phyloP scores from a whole-genome alignment of 2,113 vertebrate species.

The Lamprologus callipterus region DNA sequence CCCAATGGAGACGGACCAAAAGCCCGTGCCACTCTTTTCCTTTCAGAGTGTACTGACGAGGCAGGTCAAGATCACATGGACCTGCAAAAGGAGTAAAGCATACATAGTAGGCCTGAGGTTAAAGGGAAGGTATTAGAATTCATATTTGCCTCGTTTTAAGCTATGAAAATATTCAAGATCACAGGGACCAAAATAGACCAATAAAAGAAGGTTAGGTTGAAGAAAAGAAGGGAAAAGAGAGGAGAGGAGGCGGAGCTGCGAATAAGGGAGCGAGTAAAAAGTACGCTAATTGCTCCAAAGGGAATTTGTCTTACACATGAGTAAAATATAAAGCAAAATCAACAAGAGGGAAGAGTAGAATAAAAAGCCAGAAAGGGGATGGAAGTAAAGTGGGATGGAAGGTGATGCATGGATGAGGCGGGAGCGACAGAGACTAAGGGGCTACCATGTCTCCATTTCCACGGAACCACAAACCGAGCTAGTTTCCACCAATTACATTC shows the following conservation, averaged over 20 bases:
- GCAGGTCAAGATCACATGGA: not conserved
- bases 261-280: not conserved
- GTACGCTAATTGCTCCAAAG: constrained; percentile 32
- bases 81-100: not conserved
- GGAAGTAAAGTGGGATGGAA: not conserved
- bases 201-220: not conserved
- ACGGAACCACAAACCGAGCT: constrained; percentile 32
- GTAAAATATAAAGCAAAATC: not conserved
- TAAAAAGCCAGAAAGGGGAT: not conserved
- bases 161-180: not conserved
- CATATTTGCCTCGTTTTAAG: not conserved
- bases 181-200: not conserved
- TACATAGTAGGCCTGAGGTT: not conserved
- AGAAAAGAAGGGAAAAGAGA: not conserved
- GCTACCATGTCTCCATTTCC: constrained; percentile 39
- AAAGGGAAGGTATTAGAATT: not conserved
- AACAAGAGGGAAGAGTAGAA: not conserved
- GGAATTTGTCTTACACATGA: constrained; percentile 20
- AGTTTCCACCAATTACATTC: constrained; percentile 72
- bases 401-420: constrained; percentile 6
- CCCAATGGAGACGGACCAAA: not conserved
- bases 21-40: not conserved
- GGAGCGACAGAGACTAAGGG: constrained; percentile 13
- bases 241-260: not conserved
- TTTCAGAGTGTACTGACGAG: not conserved